A percentile compares a stretch with the other conserved stretches of the same genome.
Evolutionary conservation across 2,113 vertebrate genomes (phyloP).

Genomic region (Notarius quadriscutis): DNA sequence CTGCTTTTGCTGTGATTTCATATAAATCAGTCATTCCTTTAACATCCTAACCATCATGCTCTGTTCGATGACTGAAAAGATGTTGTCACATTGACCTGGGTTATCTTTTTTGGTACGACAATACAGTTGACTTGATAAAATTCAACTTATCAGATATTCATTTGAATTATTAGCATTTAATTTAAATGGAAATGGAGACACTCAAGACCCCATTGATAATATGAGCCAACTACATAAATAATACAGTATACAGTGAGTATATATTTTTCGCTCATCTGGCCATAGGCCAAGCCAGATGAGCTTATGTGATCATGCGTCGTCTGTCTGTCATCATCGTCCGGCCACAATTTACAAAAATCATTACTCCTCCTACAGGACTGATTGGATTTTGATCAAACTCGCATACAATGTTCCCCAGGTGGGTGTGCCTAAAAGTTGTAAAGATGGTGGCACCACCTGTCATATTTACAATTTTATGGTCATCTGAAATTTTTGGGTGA

Average conservation of each 20-base stretch:
- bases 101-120: neutral
- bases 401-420: no score
- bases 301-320: no score
- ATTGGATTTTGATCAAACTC: no score
- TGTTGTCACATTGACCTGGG: neutral
- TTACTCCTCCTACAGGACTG: no score
- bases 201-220: neutral
- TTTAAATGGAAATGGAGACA: neutral
- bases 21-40: neutral
- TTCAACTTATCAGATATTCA: neutral
- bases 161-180: neutral
- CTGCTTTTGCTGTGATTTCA: neutral
- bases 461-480: no score
- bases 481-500: no score
- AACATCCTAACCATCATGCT: neutral
- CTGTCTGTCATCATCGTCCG: no score
- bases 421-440: no score
- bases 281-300: no score
- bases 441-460: no score
- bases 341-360: no score
- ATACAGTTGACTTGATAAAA: neutral
- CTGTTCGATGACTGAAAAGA: neutral
- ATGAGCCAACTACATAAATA: neutral
- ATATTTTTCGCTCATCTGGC: no score
- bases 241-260: neutral